phyloP scores from a whole-genome alignment of 2,888 invertebrate species.

The Standfussiana lucernea region DNA sequence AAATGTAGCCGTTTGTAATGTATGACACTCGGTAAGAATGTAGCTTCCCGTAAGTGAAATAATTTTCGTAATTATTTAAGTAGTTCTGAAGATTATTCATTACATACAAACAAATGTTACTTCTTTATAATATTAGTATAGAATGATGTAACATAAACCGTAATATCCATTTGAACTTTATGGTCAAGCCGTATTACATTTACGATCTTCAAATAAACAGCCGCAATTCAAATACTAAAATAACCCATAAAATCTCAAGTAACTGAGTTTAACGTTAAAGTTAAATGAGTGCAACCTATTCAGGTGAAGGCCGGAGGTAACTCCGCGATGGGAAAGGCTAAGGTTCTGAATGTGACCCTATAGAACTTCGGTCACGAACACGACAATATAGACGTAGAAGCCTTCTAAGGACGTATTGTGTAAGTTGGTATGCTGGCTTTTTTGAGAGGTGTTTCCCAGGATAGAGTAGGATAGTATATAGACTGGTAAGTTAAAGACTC shows the following conservation, averaged over 20 bases:
- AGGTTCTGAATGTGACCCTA: slow-evolving; percentile 57
- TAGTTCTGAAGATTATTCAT: too few species aligned
- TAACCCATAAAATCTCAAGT: slow-evolving; percentile 5
- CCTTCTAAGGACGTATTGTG: slow-evolving; percentile 34
- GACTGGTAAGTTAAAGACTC: rapidly evolving
- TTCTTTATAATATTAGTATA: too few species aligned
- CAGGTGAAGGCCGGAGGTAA: slow-evolving; percentile 44
- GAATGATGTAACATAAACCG: too few species aligned
- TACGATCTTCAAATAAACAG: not conserved
- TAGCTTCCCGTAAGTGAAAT: too few species aligned
- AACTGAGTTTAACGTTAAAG: slow-evolving; percentile 20
- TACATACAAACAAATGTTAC: too few species aligned
- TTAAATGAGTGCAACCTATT: slow-evolving; percentile 40
- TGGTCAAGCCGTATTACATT: not conserved
- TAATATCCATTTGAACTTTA: not conserved
- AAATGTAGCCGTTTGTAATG: too few species aligned
- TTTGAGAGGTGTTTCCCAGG: not conserved
- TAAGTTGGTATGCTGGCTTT: not conserved
- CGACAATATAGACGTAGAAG: slow-evolving; percentile 17
- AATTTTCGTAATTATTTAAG: too few species aligned
- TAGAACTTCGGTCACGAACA: slow-evolving; percentile 49
- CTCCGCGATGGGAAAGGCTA: slow-evolving; percentile 44
- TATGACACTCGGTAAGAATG: too few species aligned
- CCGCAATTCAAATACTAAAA: not conserved
- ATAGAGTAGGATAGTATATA: not conserved